phyloP scores from a whole-genome alignment of 2,113 vertebrate species.

The Nestor notabilis region DNA sequence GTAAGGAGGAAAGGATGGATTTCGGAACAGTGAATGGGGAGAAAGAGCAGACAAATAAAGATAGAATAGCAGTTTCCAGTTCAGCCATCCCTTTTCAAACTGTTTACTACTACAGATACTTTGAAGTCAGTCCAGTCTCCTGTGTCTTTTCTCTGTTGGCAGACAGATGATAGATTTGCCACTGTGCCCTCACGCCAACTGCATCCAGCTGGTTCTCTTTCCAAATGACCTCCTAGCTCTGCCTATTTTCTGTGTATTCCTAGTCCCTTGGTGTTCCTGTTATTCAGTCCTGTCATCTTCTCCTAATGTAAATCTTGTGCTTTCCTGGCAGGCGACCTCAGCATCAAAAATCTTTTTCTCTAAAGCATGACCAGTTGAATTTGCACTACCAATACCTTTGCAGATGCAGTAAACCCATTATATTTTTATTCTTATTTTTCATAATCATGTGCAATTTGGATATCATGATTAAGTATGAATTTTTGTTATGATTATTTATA shows the following conservation, averaged over 20 bases:
- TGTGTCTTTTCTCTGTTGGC: slow-evolving; percentile 15
- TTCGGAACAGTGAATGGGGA: not conserved
- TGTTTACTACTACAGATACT: not conserved
- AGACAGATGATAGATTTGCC: slow-evolving; percentile 53
- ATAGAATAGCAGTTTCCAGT: not conserved
- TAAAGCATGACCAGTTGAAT: not conserved
- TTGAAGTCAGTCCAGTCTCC: slow-evolving; percentile 16
- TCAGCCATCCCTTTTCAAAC: not conserved
- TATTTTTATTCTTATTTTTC: not conserved
- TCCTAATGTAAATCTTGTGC: slow-evolving; percentile 10
- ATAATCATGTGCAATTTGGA: not conserved
- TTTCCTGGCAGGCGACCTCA: not conserved
- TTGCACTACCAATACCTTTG: not conserved
- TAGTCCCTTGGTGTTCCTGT: slow-evolving; percentile 33
- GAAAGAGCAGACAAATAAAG: not conserved
- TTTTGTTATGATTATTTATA: not conserved
- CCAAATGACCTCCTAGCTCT: slow-evolving; percentile 22
- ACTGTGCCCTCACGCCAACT: slow-evolving; percentile 13
- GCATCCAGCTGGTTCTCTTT: slow-evolving; percentile 30
- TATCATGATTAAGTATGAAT: not conserved
- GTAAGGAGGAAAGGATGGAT: not conserved
- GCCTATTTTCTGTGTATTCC: slow-evolving; percentile 2
- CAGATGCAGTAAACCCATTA: not conserved
- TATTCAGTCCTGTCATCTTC: slow-evolving; percentile 38
- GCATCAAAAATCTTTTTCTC: slow-evolving; percentile 9